These are phyloP conservation scores for Gnathonemus echidnorhynchus DNA, from an alignment of 2,113 vertebrate species.

Conservation along the genomic window DNA sequence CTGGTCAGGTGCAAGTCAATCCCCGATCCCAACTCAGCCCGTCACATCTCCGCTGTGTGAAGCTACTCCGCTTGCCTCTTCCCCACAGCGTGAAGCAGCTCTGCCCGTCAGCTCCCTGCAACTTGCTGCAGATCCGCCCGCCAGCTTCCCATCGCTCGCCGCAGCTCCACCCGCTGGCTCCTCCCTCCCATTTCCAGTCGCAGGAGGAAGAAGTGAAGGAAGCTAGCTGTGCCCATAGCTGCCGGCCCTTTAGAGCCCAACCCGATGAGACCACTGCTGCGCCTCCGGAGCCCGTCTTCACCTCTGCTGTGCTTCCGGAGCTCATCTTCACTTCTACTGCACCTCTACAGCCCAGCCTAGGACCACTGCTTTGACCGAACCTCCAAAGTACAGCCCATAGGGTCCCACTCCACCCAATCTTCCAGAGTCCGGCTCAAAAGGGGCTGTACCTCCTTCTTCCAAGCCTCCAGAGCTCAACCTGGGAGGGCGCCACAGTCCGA, in stretches of 20 bases:
- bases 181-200: neutral
- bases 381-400: no score
- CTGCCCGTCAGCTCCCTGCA: neutral
- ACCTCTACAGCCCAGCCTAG: no score
- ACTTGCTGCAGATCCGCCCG: neutral
- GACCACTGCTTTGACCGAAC: no score
- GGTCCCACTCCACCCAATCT: no score
- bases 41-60: neutral
- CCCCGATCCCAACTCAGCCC: neutral
- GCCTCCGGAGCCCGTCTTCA: no score
- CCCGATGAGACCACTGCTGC: neutral
- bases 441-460: no score
- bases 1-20: neutral
- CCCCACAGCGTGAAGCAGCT: neutral
- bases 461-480: no score
- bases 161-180: neutral
- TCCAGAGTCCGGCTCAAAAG: no score
- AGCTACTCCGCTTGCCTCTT: neutral
- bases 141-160: no score
- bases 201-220: neutral
- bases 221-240: neutral
- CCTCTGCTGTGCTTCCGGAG: no score
- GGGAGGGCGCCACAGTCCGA: no score
- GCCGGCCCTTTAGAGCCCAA: neutral
- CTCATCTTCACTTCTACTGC: no score